Evolutionary conservation across 2,797 vertebrate species (phyloP), one percentile per base, ranked within the genome.

Genomic region (Sebastes baramenuke): DNA sequence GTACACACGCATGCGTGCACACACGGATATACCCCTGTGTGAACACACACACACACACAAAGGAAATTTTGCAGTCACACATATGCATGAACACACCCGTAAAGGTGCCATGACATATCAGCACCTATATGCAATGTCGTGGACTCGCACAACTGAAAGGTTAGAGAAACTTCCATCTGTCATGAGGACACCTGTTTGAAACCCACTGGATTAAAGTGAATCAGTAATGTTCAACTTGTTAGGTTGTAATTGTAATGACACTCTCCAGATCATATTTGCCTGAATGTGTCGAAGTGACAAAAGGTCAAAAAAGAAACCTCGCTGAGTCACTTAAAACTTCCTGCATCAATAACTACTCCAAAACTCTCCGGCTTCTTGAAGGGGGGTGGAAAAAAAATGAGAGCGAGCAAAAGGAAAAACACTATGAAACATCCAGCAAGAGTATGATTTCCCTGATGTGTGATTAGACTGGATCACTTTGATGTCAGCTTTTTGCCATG

Each of bases 381-480:
- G 64, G n/a, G 25, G 32, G 11, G 20, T 8, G 0, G 3, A 1
- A 24, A 72, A 77, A 52, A 65, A 46, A 66, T 14, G 12, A 67
- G 38, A 36, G 20, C 0, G 12, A 65, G 67, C 14, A 22, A 76
- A 54, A 72, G 9, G 6, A 58, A 82, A 89, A 76, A 72, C 67
- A 49, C 64, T 14, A 36, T 64, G 61, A 80, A 83, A 75, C 42
- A 81, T 84, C 59, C 75, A 80, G 78, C 20, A 34, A 77, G 61
- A 75, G 72, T 82, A 30, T 82, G 83, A 92, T 89, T 90, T 92
- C 88, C 85, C 87, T 73, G 84, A 87, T 85, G 91, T 89, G 85
- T 85, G 91, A 92, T 93, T 88, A 90, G 73, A 77, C 61, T 1
- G 78, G 74, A 90, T 86, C 74, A 81, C 86, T 91, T 89, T 90